Conservation (phyloP, 2,888 invertebrate genomes). For the Lamellibrachia satsuma region DNA sequence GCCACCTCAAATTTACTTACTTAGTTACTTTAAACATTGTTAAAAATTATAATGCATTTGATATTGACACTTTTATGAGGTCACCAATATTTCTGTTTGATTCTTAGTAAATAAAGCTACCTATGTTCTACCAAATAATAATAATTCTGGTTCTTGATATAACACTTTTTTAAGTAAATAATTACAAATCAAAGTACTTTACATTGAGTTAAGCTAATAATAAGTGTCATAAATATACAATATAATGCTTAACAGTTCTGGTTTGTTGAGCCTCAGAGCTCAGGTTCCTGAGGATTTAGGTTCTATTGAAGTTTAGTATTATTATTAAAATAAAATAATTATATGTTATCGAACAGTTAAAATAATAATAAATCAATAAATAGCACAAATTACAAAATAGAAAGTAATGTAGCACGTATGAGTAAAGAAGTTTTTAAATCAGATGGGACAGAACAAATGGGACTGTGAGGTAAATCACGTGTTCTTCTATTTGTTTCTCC, state of each 20-base stretch:
- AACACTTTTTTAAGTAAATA: not conserved
- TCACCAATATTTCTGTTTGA: not conserved
- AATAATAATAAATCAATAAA: not conserved
- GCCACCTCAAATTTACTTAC: too few relatives aligned
- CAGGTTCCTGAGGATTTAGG: too few relatives aligned
- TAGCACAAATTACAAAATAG: not conserved
- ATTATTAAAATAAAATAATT: not conserved
- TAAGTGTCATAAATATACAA: not conserved
- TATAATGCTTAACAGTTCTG: not conserved
- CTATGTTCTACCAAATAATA: not conserved
- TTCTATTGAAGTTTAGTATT: too few relatives aligned
- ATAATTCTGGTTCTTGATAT: not conserved
- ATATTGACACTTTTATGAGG: not conserved
- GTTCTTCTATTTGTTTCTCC: not conserved
- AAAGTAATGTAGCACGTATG: not conserved
- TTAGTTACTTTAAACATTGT: too few relatives aligned
- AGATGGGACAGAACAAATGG: not conserved
- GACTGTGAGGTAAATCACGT: not conserved
- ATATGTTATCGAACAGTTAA: not conserved
- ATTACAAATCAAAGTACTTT: not conserved
- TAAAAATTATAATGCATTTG: too few relatives aligned
- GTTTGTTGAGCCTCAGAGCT: too few relatives aligned
- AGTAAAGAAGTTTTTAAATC: not conserved
- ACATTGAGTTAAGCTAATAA: not conserved
- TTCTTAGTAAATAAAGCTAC: not conserved